A percentile compares a stretch with the other conserved stretches of the same genome.
These are phyloP conservation scores for Lasioglossum malachurum DNA, from an alignment of 2,888 invertebrate genomes.

Conservation along the genomic window DNA sequence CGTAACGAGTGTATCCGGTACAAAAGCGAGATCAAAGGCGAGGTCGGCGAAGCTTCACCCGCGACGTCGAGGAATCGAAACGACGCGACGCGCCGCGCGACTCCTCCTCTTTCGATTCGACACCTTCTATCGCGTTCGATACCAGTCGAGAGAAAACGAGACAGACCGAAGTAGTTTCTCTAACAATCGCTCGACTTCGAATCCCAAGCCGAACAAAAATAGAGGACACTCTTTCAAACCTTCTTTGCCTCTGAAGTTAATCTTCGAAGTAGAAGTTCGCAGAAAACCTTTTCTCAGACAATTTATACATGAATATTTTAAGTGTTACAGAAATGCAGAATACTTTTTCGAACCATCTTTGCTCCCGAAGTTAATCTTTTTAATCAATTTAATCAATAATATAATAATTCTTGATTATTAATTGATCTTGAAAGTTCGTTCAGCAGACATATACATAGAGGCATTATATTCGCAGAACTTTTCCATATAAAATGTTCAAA, in stretches of 20 bases:
- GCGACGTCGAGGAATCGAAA: slow-evolving; percentile 49
- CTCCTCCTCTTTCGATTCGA: not conserved
- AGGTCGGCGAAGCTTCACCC: slow-evolving; percentile 46
- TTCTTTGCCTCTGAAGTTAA: not conserved
- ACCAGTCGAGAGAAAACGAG: not conserved
- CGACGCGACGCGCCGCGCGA: no score
- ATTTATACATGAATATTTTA: no score
- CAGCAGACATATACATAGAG: no score
- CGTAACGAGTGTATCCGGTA: slow-evolving; percentile 77
- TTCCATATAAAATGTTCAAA: not conserved
- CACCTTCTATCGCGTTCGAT: not conserved
- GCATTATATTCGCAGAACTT: not conserved
- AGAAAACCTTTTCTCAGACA: no score
- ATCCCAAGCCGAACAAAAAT: not conserved
- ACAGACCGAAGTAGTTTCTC: not conserved
- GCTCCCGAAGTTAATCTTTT: no score
- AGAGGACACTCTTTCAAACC: not conserved
- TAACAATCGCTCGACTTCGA: not conserved
- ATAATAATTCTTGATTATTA: no score
- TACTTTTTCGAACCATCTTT: no score
- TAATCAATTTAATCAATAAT: no score
- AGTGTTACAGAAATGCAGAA: no score
- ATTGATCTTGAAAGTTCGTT: no score
- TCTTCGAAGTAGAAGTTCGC: not conserved
- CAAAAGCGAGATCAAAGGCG: slow-evolving; percentile 72